phyloP scores from a whole-genome alignment of 2,797 vertebrate genomes.

The Aselliscus stoliczkanus region DNA sequence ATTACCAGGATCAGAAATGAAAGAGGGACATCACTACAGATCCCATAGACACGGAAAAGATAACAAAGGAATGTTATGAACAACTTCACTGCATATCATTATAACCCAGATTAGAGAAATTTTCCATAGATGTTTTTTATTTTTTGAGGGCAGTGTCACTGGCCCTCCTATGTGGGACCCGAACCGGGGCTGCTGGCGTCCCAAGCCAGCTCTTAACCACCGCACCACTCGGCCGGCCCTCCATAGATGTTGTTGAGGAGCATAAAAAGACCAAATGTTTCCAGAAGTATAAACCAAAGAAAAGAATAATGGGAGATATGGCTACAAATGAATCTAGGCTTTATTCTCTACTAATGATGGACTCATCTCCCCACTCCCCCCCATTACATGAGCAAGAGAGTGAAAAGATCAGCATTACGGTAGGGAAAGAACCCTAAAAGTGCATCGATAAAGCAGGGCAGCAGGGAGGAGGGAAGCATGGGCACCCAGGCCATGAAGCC shows the following conservation, averaged over 20 bases:
- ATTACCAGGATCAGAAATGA: neutral
- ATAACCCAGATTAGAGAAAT: neutral
- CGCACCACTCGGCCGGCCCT: no score
- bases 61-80: neutral
- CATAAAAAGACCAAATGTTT: neutral
- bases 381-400: neutral
- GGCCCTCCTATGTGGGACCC: no score
- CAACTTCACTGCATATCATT: neutral
- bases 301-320: neutral
- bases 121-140: neutral
- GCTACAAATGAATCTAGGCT: neutral
- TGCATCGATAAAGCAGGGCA: neutral
- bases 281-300: neutral
- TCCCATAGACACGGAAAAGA: fast-evolving
- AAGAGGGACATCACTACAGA: neutral
- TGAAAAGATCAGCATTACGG: neutral
- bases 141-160: no score
- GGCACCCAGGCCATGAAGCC: neutral
- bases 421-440: neutral
- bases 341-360: neutral
- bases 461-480: neutral
- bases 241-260: neutral
- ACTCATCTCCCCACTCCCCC: fast-evolving
- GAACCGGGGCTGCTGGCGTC: no score
- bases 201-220: no score